Evolutionary conservation across 2,113 vertebrate genomes (phyloP), one percentile per base, ranked within the genome.

Genomic region (Bubo bubo): DNA sequence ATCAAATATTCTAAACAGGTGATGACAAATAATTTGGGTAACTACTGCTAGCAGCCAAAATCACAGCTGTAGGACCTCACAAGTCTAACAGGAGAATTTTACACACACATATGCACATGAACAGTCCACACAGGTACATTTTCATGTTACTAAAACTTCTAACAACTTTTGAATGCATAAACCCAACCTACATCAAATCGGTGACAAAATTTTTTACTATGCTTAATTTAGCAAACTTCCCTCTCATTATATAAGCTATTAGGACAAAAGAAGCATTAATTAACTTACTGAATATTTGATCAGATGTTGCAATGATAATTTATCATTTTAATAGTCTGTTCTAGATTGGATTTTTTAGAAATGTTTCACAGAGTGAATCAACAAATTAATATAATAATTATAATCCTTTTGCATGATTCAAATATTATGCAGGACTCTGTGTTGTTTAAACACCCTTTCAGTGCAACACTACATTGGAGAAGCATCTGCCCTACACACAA

Each of bases 1-100:
- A 98, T 98, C 97, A 98, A 96, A 97, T 98, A 98, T 98, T 98
- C 97, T 91, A 97, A 98, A 96, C 90, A 94, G 86, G 34, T 96
- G 93, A 95, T 96, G 96, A 96, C 91, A 98, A 98, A 98, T 97
- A 95, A 97, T 97, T 95, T 93, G 26, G 67, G 26, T 96, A 94
- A 95, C 86, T 91, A 66, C 79, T n/a, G 71, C 82, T 93, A 92
- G 64, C 79, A 93, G 95, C 32, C 64, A 95, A 94, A 95, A 96
- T 95, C 95, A 91, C 59, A 97, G 86, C 41, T 62, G 41, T 20
- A 87, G 91, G 71, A 89, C 85, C 73, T 59, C 82, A 80, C 86
- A 94, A 89, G 47, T 22, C 63, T 91, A 96, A 96, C 88, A 95
- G 86, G 71, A 88, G 66, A 95, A 45, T 96, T 97, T 97, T 84